phyloP scores from a whole-genome alignment of 2,888 invertebrate species.

The Lepidochrysops patricia region DNA sequence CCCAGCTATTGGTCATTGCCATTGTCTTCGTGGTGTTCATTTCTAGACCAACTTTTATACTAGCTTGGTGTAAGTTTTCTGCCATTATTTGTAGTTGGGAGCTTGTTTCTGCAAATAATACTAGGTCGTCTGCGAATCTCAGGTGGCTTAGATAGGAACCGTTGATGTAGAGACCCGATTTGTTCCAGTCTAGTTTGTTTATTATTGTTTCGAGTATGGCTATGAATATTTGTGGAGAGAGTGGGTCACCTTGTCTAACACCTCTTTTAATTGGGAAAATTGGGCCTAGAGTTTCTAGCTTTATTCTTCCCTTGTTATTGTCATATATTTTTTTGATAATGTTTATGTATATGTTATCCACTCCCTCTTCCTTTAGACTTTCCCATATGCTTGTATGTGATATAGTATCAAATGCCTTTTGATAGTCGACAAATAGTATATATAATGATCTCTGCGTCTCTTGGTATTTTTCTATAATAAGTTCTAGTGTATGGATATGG shows the following conservation, averaged over 20 bases:
- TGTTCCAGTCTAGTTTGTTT: slow-evolving; percentile 2
- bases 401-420: slow-evolving; percentile 20
- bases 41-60: slow-evolving; percentile 1
- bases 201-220: slow-evolving; percentile 12
- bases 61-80: neutral
- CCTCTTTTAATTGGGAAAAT: too few relatives aligned
- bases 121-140: neutral
- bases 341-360: slow-evolving; percentile 17
- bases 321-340: slow-evolving; percentile 20
- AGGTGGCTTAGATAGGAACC: slow-evolving; percentile 6
- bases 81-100: slow-evolving; percentile 14
- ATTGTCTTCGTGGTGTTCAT: slow-evolving; percentile 14
- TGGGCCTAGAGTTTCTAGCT: slow-evolving; percentile 16
- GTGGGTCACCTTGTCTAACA: too few relatives aligned
- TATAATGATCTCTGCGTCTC: slow-evolving; percentile 9
- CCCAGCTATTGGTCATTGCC: slow-evolving; percentile 13
- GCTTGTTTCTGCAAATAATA: neutral
- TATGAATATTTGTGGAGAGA: too few relatives aligned
- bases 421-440: slow-evolving; percentile 17
- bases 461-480: slow-evolving; percentile 23
- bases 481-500: slow-evolving; percentile 20
- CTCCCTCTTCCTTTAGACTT: slow-evolving; percentile 15
- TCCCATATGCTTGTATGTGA: slow-evolving; percentile 19
- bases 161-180: neutral
- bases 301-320: slow-evolving; percentile 19